Percentiles rank a stretch among this genome's conserved stretches.
phyloP scores from a whole-genome alignment of 53 echinoderm and acorn worm genomes.

The Henricia sp. region DNA sequence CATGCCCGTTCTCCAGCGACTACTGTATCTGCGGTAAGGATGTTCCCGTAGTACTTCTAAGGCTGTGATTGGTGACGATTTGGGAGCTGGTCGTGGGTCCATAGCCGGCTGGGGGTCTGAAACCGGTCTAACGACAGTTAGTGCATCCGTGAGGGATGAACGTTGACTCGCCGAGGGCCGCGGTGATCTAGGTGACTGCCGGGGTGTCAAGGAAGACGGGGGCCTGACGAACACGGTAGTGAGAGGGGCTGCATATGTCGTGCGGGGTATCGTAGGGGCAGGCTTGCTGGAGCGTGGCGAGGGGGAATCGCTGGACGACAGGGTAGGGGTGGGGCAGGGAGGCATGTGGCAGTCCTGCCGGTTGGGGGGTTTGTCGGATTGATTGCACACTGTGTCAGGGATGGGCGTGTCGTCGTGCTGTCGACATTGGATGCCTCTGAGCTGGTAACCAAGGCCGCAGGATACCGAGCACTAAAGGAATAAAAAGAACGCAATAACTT shows the following conservation, averaged over 20 bases:
- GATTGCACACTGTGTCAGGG: slow-evolving; percentile 60
- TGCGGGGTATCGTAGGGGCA: slow-evolving; percentile 24
- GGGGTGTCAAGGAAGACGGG: slow-evolving; percentile 1
- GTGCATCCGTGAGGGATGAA: not conserved
- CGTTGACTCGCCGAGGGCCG: slow-evolving; percentile 13
- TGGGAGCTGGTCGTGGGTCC: slow-evolving; percentile 5
- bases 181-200: slow-evolving; percentile 10
- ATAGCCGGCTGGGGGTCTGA: not conserved
- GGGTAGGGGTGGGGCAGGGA: slow-evolving; percentile 60
- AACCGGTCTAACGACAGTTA: not conserved
- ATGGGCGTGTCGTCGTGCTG: slow-evolving; percentile 61
- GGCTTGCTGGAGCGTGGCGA: slow-evolving; percentile 40
- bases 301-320: slow-evolving; percentile 10
- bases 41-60: slow-evolving; percentile 35
- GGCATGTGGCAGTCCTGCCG: slow-evolving; percentile 68
- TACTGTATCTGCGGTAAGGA: slow-evolving; percentile 18
- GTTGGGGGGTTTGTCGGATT: slow-evolving; percentile 58
- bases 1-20: slow-evolving; percentile 78
- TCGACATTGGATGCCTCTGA: slow-evolving; percentile 70
- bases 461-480: slow-evolving; percentile 98
- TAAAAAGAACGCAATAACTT: too few species aligned
- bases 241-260: not conserved
- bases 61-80: slow-evolving; percentile 26
- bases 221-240: slow-evolving; percentile 14
- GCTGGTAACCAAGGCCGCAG: slow-evolving; percentile 81